Percentiles rank a stretch among this genome's conserved stretches.
Evolutionary conservation across 2,888 invertebrate genomes (phyloP).

Genomic region (Dysmachus trigonus): DNA sequence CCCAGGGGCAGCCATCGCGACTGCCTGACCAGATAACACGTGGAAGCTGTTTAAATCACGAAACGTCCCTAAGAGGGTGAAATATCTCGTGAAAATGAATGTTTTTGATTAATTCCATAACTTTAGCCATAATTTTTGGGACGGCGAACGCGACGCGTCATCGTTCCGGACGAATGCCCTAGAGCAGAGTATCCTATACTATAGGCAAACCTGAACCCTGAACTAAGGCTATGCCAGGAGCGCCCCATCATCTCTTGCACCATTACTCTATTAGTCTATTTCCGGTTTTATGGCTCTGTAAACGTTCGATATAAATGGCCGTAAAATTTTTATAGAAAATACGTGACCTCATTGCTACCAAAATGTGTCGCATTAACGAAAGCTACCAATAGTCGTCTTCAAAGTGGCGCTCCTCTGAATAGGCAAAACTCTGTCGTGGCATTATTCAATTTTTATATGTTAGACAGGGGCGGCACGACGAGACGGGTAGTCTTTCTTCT

Average conservation of each 20-base stretch:
- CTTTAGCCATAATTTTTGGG: slow-evolving; percentile 2
- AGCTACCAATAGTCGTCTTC: background rate
- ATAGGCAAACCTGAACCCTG: background rate
- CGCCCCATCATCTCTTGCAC: background rate
- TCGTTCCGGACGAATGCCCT: background rate
- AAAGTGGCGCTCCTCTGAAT: background rate
- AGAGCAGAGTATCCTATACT: too few relatives aligned
- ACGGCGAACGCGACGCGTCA: background rate
- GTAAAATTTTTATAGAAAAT: slow-evolving; percentile 41
- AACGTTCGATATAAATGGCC: slow-evolving; percentile 38
- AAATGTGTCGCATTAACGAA: slow-evolving; percentile 39
- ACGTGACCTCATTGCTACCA: slow-evolving; percentile 38
- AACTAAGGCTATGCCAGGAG: background rate
- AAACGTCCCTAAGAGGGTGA: background rate
- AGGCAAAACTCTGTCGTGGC: slow-evolving; percentile 16
- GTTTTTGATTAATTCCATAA: slow-evolving; percentile 29
- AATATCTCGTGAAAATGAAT: background rate
- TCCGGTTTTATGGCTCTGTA: slow-evolving; percentile 31
- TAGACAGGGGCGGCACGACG: background rate
- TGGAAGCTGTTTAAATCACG: background rate
- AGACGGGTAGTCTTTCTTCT: background rate
- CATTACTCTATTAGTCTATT: slow-evolving; percentile 26
- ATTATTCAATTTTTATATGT: slow-evolving; percentile 35
- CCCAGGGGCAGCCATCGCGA: background rate
- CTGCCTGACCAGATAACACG: background rate